Evolutionary conservation across 2,888 invertebrate species (phyloP), one percentile per base, ranked within the genome.

Genomic region (Drosophila leonis): DNA sequence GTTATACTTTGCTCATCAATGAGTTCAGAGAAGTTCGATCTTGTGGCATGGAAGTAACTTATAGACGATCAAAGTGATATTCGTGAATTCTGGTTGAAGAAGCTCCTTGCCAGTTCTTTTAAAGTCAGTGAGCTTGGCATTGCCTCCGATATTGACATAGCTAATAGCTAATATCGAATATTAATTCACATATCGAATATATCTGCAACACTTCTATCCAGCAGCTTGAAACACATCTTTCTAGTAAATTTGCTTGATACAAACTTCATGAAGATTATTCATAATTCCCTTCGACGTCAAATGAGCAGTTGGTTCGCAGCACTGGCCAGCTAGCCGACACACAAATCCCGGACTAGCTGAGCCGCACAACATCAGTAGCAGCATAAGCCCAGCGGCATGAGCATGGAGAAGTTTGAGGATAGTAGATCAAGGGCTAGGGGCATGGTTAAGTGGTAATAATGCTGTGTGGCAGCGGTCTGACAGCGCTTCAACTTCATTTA

Each of bases 401-500:
- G 31, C 29, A 48, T 1, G 13, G 1, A 4, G 51, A 1, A 0
- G 35, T 4, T 8, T 9, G 18, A 13, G 33, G 18, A 8, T 15
- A 49, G 15, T 20, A 35, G 33, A 35, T 52, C 51, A 20, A 35
- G 52, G 4, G 51, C 15, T 20, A 35, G 51, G 18, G 62, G 46
- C 60, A 66, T 31, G 60, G 41, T 46, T 63, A 70, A 79, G 63
- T 57, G 67, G 66, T 65, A 65, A 69, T 71, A 74, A 78, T 73
- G 44, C 65, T 54, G 20, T 42, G 48, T 46, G 42, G 42, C 39
- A 48, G 39, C 35, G 59, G 35, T 37, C 37, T 65, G 57, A 59
- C 61, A 64, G 59, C 31, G 65, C 29, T 62, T 61, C 69, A 78
- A 78, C 64, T 72, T 66, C 65, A 78, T 78, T 75, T 79, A 70